A percentile compares a stretch with the other conserved stretches of the same genome.
Evolutionary conservation across 2,888 invertebrate genomes (phyloP).

Genomic region (Pristionchus fissidentatus): DNA sequence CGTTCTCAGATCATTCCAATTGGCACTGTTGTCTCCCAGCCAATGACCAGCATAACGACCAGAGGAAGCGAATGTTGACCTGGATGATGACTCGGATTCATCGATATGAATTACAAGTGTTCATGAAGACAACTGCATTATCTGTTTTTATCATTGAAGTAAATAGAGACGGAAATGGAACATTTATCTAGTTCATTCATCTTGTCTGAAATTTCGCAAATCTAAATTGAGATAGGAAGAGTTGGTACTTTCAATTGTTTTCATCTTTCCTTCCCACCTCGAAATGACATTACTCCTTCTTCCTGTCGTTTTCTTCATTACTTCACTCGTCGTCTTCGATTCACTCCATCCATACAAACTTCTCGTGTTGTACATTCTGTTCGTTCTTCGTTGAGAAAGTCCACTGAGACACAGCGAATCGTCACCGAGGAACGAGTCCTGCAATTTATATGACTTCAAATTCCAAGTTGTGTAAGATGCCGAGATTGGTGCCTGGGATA

Average conservation of each 20-base stretch:
- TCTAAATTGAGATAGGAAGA: neutral
- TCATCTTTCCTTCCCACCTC: slow-evolving; percentile 51
- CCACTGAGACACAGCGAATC: slow-evolving; percentile 18
- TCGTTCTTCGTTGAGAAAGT: neutral
- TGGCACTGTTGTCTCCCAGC: slow-evolving; percentile 87
- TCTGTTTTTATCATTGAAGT: no score
- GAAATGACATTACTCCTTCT: slow-evolving; percentile 76
- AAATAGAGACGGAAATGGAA: neutral
- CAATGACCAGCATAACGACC: slow-evolving; percentile 82
- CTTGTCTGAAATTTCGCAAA: neutral
- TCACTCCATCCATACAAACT: slow-evolving; percentile 84
- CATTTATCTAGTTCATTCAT: neutral
- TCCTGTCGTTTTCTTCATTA: slow-evolving; percentile 71
- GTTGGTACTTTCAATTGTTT: no score
- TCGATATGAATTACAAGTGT: neutral
- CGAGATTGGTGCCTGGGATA: neutral
- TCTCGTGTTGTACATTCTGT: slow-evolving; percentile 85
- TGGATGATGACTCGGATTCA: no score
- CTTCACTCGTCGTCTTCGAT: slow-evolving; percentile 83
- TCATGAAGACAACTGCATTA: no score
- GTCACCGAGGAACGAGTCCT: neutral
- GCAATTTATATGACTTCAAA: no score
- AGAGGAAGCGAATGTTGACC: slow-evolving; percentile 76
- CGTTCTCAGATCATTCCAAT: slow-evolving; percentile 84
- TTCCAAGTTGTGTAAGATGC: no score